Conservation (phyloP, 2,797 vertebrate genomes). For the Microctenopoma lineatum region DNA sequence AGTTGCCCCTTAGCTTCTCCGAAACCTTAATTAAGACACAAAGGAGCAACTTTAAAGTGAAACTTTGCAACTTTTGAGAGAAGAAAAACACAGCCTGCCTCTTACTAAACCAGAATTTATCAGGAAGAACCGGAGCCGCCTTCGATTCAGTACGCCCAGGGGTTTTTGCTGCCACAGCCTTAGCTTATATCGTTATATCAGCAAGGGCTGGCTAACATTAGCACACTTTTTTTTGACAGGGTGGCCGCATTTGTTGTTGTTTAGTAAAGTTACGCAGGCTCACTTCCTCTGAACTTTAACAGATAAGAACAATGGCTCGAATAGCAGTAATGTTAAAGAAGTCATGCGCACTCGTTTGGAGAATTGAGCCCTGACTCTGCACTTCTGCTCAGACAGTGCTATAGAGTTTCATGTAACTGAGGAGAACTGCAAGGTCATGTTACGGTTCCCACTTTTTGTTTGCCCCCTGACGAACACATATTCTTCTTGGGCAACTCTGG, state of each 20-base stretch:
- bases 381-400: no score
- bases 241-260: neutral
- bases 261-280: neutral
- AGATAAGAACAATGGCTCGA: no score
- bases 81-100: neutral
- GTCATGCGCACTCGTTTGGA: no score
- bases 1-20: neutral
- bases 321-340: no score
- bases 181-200: no score
- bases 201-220: neutral
- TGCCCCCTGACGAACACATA: no score
- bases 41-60: conserved; percentile 21
- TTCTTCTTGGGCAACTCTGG: no score
- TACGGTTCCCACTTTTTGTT: no score
- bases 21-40: conserved; percentile 29
- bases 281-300: neutral
- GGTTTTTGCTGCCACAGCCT: neutral
- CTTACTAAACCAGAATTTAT: neutral
- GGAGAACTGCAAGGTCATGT: no score
- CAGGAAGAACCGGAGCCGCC: neutral
- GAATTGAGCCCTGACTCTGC: no score
- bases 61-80: neutral
- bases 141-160: neutral
- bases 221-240: neutral
- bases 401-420: no score